Base-by-base conservation (phyloP, 1,140 invertebrate genomes). In the Bombus difficillimus region DNA sequence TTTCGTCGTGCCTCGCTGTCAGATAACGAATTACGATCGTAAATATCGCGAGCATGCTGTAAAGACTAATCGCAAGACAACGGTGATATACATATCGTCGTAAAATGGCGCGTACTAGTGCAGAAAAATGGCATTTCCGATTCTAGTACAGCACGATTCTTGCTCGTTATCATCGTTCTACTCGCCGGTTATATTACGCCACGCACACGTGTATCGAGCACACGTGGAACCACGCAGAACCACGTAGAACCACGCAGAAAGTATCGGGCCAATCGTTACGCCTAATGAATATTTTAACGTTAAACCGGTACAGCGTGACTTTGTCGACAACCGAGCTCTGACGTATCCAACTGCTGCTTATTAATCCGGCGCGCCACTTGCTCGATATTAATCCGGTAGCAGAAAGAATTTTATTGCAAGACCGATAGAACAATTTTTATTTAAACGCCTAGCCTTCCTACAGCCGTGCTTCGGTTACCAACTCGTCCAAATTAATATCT, bases 221-320 rank as follows among this genome's bases (percentile, higher is more conserved):
- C 28, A 18, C 32, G 72, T n/a, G 81, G 28, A 53, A 8, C 22
- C 34, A 53, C 15, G 39, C 37, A 15, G 59, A n/a, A 25, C 12
- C 28, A 28, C 41, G 57, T 9, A 71, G 34, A 68, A 8, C 37
- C 34, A 53, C 10, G 39, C 37, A 3, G 59, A n/a, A 28, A 39
- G 69, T 84, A 84, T 84, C 66, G 32, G 43, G 47, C 28, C 64
- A 59, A 22, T 82, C 81, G 74, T 71, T 77, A 84, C 75, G 75
- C 75, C 32, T 78, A 59, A 84, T 79, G 82, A 84, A 78, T 59
- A 59, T 78, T 84, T 78, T 69, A 84, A 84, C 64, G 64, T 78
- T 78, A n/a, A 84, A 84, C 75, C 82, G 75, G 75, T 83, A 78
- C 64, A 78, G 22, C 47, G 62, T 57, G 6, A 41, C 37, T 77